These are phyloP conservation scores for Julus scanicus DNA, from an alignment of 2,888 invertebrate genomes.

Conservation along the genomic window DNA sequence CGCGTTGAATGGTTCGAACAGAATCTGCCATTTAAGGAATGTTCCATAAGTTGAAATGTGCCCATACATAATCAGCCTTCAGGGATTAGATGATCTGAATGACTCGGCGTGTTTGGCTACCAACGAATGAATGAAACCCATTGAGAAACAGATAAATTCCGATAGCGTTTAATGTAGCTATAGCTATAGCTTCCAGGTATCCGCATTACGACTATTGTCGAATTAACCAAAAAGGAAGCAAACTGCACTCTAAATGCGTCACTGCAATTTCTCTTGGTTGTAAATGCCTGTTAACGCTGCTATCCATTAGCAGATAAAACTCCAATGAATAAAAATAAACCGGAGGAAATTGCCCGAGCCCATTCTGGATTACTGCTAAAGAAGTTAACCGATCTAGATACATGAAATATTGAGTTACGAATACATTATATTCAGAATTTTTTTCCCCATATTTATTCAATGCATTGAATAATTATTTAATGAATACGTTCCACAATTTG, in stretches of 20 bases:
- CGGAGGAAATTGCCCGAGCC: neutral
- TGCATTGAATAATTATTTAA: too few relatives aligned
- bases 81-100: neutral
- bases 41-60: slow-evolving; percentile 9
- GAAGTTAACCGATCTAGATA: neutral
- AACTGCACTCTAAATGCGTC: neutral
- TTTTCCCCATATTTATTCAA: too few relatives aligned
- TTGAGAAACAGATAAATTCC: slow-evolving; percentile 1
- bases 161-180: neutral
- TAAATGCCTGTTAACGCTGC: neutral
- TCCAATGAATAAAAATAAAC: neutral
- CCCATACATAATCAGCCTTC: slow-evolving; percentile 37
- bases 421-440: too few relatives aligned
- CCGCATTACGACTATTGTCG: neutral
- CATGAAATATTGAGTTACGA: too few relatives aligned
- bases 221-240: neutral
- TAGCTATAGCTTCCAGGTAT: neutral
- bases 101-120: neutral
- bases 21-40: neutral
- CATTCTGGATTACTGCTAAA: neutral
- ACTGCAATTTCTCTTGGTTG: neutral
- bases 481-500: too few relatives aligned
- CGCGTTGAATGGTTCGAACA: neutral
- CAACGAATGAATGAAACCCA: neutral
- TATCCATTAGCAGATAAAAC: neutral